Evolutionary conservation across 1,140 invertebrate species (phyloP).

Genomic region (Psilanteris sp.): DNA sequence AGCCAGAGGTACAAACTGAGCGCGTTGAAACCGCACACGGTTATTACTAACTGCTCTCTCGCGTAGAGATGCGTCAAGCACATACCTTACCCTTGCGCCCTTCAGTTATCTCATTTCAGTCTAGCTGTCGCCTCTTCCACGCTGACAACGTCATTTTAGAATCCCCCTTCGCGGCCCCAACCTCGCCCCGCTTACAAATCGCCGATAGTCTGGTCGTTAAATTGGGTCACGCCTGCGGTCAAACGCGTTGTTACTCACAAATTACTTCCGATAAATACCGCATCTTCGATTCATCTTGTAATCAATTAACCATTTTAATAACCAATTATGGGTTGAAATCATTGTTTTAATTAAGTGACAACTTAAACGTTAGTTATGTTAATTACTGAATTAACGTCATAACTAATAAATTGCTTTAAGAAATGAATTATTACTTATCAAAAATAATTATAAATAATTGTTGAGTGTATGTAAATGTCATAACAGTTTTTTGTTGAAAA

Average conservation of each 20-base stretch:
- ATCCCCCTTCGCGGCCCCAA: conserved; percentile 3
- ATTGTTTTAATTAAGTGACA: not conserved
- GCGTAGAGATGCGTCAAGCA: conserved; percentile 73
- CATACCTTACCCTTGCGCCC: conserved; percentile 61
- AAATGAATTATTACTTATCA: no score
- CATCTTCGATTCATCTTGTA: conserved; percentile 21
- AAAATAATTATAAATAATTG: no score
- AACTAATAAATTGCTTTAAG: no score
- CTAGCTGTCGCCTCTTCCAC: conserved; percentile 43
- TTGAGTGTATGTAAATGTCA: no score
- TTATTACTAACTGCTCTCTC: conserved; percentile 67
- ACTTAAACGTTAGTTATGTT: no score
- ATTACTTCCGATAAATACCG: conserved; percentile 44
- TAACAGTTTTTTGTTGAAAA: no score
- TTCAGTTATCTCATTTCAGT: conserved; percentile 53
- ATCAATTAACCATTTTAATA: conserved; percentile 30
- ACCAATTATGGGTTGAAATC: conserved; percentile 2
- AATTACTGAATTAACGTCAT: no score
- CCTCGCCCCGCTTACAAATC: conserved; percentile 62
- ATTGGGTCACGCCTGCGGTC: conserved; percentile 72
- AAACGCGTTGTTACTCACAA: conserved; percentile 46
- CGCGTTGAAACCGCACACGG: conserved; percentile 74
- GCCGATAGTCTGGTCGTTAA: conserved; percentile 72
- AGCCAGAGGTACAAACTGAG: conserved; percentile 67
- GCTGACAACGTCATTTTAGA: conserved; percentile 57